Evolutionary conservation across 2,113 vertebrate species (phyloP), one percentile per base, ranked within the genome.

Genomic region (Silurus meridionalis): DNA sequence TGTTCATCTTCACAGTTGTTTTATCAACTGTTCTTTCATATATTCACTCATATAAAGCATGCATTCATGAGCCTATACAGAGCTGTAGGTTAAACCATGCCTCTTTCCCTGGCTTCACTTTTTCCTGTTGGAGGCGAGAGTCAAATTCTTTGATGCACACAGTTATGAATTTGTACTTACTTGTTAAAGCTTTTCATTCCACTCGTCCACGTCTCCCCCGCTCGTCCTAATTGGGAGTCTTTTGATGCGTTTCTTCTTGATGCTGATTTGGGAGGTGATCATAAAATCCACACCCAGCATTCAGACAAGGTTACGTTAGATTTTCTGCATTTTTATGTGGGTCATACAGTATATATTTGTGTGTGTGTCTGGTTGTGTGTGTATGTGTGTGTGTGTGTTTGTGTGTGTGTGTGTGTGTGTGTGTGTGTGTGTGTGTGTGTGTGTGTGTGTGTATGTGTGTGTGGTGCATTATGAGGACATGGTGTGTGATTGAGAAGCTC

Each of bases 221-320:
- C 86, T 78, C 90, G 58, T 9, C 84, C 88, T 94, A 94, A 94
- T 94, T 94, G 90, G 91, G 87, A 55, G 87, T 82, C 87, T 90
- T 93, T 91, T 92, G 90, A 93, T 91, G 90, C 78, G 58, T 90
- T 83, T 75, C 85, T 78, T 60, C 69, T 72, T 84, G 84, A 90
- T 79, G 83, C 83, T 37, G 21, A 60, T 86, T 89, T 83, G 83
- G 58, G 72, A 88, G 90, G 89, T 86, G 89, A 89, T 91, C 90
- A 92, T 48, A 87, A 82, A 91, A 89, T 85, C 90, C 88, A 88
- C 82, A 88, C 5, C 82, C 71, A 87, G 89, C 87, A 84, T 67
- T 72, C 83, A 69, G 86, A 84, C 80, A 86, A 80, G 84, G 79
- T 84, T 83, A 85, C 91, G 85, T 85, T 89, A 83, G 87, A 88